Evolutionary conservation across 1,140 invertebrate genomes (phyloP).

Genomic region (Pectinophora gossypiella): DNA sequence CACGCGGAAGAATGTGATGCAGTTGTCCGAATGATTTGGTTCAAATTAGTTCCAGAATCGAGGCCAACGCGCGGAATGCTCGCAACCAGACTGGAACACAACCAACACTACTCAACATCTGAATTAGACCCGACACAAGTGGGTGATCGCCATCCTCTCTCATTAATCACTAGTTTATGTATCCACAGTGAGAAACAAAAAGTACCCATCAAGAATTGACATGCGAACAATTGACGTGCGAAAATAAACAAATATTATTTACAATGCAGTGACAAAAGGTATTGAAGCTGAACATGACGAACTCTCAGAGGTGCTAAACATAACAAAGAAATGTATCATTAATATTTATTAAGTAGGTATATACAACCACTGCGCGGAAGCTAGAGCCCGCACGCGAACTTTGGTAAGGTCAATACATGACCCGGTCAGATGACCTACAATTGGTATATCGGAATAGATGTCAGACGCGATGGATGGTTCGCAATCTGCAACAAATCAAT

Average conservation of each 20-base stretch:
- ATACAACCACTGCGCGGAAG: background rate
- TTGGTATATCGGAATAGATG: background rate
- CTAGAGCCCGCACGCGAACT: background rate
- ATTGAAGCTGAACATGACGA: too few relatives aligned
- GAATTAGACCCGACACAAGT: background rate
- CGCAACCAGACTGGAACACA: slow-evolving; percentile 44
- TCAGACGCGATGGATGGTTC: background rate
- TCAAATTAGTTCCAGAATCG: slow-evolving; percentile 18
- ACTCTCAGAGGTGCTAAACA: too few relatives aligned
- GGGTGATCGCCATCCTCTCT: background rate
- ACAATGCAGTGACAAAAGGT: too few relatives aligned
- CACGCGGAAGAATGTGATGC: slow-evolving; percentile 12
- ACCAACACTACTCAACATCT: background rate
- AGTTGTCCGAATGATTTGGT: slow-evolving; percentile 30
- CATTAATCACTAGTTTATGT: background rate
- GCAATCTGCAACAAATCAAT: background rate
- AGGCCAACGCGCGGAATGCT: slow-evolving; percentile 30
- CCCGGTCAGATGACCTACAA: background rate
- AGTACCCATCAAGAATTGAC: too few relatives aligned
- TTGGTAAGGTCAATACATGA: background rate
- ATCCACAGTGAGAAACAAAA: background rate
- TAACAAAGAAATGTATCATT: too few relatives aligned
- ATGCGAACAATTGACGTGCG: too few relatives aligned
- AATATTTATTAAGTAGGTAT: too few relatives aligned
- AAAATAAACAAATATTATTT: too few relatives aligned